These are phyloP conservation scores for Micronycteris hirsuta DNA, from an alignment of 2,113 vertebrate species.

Conservation along the genomic window DNA sequence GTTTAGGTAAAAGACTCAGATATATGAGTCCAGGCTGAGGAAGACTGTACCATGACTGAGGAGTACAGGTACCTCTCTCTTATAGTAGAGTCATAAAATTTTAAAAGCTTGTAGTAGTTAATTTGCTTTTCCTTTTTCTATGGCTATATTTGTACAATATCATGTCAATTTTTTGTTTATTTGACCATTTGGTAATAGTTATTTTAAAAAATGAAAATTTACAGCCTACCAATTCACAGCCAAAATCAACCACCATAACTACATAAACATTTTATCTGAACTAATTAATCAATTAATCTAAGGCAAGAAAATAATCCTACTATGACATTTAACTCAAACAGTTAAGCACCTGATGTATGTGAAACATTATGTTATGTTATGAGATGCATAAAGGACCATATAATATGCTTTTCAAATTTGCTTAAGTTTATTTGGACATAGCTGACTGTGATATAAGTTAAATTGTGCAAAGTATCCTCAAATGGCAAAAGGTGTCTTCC, in stretches of 20 bases:
- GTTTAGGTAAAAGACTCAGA: neutral
- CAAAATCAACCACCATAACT: neutral
- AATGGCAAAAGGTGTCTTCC: neutral
- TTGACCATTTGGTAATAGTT: neutral
- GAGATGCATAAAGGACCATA: neutral
- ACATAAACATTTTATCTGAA: neutral
- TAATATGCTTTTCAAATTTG: neutral
- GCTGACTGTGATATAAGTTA: neutral
- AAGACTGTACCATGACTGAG: neutral
- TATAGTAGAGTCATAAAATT: neutral
- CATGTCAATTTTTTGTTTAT: neutral
- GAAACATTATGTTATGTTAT: neutral
- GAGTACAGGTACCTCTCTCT: neutral
- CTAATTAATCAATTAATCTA: neutral
- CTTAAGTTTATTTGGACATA: neutral
- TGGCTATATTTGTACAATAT: neutral
- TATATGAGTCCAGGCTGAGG: neutral
- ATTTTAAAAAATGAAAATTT: neutral
- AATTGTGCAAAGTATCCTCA: neutral
- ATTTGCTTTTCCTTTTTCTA: neutral
- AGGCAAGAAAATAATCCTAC: neutral
- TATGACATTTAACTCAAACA: neutral
- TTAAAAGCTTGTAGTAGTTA: neutral
- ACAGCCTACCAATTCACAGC: neutral
- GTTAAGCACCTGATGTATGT: neutral